A percentile compares a stretch with the other conserved stretches of the same genome.
These are phyloP conservation scores for Antrozous pallidus DNA, from an alignment of 2,797 vertebrate genomes.

Conservation along the genomic window DNA sequence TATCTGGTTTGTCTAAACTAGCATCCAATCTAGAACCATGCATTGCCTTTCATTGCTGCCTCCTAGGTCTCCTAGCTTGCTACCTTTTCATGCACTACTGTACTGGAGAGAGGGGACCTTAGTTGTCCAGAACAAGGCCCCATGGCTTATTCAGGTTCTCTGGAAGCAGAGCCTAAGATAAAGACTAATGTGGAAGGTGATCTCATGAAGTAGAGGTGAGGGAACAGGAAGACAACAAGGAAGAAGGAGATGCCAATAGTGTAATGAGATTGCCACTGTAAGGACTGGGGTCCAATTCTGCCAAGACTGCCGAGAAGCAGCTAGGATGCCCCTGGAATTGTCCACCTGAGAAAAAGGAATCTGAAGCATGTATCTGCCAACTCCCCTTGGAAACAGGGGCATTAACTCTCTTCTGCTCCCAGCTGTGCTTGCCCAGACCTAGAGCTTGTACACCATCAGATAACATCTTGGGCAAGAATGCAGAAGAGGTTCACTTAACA, in stretches of 20 bases:
- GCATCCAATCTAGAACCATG: neutral
- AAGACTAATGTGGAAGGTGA: neutral
- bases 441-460: neutral
- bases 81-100: neutral
- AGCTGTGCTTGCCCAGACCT: neutral
- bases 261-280: neutral
- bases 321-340: neutral
- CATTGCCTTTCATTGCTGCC: neutral
- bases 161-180: neutral
- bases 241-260: neutral
- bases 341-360: neutral
- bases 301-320: neutral
- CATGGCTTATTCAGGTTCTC: neutral
- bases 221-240: neutral
- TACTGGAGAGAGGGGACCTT: neutral
- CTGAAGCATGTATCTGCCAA: neutral
- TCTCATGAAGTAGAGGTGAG: neutral
- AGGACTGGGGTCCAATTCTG: neutral
- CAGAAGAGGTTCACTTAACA: neutral
- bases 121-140: neutral
- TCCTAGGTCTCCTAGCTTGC: neutral
- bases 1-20: neutral
- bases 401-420: neutral
- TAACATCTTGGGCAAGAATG: neutral
- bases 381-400: neutral